Conservation (phyloP, 1,140 invertebrate genomes). For the Diorhabda carinulata region DNA sequence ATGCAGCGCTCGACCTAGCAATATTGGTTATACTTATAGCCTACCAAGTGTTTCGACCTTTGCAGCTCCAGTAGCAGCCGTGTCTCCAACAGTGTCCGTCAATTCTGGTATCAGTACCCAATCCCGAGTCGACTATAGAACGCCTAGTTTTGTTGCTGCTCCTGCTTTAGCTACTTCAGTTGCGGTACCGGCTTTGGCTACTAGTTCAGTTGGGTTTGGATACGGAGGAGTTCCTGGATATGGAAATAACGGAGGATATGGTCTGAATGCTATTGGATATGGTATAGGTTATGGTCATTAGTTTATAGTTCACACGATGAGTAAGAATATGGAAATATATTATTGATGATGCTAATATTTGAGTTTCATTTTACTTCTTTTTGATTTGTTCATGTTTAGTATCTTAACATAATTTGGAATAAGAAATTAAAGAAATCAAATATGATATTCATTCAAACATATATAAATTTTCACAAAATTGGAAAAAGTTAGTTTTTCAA, state of each 20-base stretch:
- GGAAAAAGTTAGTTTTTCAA: too few species aligned
- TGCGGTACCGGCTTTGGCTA: not conserved
- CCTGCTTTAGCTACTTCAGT: not conserved
- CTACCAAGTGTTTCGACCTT: not conserved
- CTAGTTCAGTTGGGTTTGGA: not conserved
- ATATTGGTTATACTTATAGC: not conserved
- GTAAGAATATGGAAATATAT: too few species aligned
- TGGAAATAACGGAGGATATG: not conserved
- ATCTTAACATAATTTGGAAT: too few species aligned
- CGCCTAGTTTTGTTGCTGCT: not conserved
- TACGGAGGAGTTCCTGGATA: not conserved
- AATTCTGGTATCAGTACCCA: not conserved
- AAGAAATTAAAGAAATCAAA: too few species aligned
- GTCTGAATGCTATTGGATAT: not conserved
- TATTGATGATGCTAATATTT: too few species aligned
- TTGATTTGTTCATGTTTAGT: too few species aligned
- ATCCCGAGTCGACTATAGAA: not conserved
- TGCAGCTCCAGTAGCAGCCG: not conserved
- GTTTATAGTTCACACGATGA: too few species aligned
- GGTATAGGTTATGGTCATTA: too few species aligned
- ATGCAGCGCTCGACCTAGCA: not conserved
- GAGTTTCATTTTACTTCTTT: too few species aligned
- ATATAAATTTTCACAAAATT: too few species aligned
- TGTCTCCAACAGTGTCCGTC: not conserved
- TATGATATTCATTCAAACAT: too few species aligned